A percentile compares a stretch with the other conserved stretches of the same genome.
phyloP scores from a whole-genome alignment of 2,113 vertebrate genomes.

The Eudyptes chrysolophus region DNA sequence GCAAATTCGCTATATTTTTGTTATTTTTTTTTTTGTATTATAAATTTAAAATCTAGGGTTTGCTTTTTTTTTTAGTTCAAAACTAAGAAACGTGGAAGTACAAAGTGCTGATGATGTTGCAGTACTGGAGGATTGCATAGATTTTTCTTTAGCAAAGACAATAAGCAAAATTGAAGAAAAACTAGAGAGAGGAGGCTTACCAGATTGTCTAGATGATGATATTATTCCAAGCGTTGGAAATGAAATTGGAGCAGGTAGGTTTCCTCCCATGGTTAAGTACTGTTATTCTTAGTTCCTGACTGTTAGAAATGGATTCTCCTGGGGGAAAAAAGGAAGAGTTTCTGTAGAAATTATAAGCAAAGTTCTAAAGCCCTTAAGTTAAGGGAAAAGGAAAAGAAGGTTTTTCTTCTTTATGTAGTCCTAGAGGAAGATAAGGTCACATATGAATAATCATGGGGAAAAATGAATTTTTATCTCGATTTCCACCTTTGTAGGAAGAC shows the following conservation, averaged over 20 bases:
- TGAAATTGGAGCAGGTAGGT: constrained; percentile 82
- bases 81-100: constrained; percentile 65
- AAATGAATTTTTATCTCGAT: background rate
- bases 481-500: background rate
- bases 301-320: background rate
- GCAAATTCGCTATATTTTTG: background rate
- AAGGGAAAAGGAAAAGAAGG: background rate
- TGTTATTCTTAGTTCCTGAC: background rate
- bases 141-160: constrained; percentile 83
- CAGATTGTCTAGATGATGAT: constrained; percentile 72
- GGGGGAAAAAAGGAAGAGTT: background rate
- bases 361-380: background rate
- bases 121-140: constrained; percentile 70
- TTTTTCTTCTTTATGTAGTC: background rate
- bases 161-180: constrained; percentile 81
- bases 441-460: background rate
- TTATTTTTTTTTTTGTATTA: background rate
- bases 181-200: constrained; percentile 69
- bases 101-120: constrained; percentile 68
- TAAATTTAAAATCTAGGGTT: background rate
- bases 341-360: background rate
- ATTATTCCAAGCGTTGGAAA: constrained; percentile 69
- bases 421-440: background rate
- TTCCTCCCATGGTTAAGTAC: background rate
- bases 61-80: constrained; percentile 47